Conservation (phyloP, 1,140 invertebrate genomes). For the Scaptomyza hsui region DNA sequence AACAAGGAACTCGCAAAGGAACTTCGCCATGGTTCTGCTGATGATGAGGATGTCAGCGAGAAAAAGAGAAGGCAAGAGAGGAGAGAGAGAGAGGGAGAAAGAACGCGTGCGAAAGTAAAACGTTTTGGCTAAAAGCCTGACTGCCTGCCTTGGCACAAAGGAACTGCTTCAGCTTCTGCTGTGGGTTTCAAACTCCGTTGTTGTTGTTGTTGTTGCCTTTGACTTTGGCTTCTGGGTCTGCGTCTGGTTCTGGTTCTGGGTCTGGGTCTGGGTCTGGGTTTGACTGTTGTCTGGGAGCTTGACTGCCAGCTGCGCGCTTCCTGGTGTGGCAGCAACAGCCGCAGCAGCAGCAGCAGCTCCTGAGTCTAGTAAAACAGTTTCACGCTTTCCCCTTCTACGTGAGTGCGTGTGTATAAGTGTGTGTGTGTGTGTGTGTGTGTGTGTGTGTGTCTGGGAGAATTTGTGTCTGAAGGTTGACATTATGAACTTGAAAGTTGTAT, state of each 20-base stretch:
- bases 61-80: neutral
- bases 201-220: neutral
- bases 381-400: slow-evolving; percentile 45
- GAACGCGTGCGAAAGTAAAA: slow-evolving; percentile 76
- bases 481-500: slow-evolving; percentile 82
- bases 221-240: slow-evolving; percentile 9
- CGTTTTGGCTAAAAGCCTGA: slow-evolving; percentile 44
- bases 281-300: slow-evolving; percentile 47
- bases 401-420: slow-evolving; percentile 9
- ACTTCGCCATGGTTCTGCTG: neutral
- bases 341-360: slow-evolving; percentile 2
- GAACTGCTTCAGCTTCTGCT: slow-evolving; percentile 49
- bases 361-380: slow-evolving; percentile 46
- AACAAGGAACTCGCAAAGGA: too few species aligned
- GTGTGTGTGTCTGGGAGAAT: slow-evolving; percentile 20
- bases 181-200: slow-evolving; percentile 24
- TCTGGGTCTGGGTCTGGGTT: slow-evolving; percentile 17
- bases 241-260: slow-evolving; percentile 9
- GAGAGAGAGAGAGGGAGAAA: neutral
- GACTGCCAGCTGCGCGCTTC: slow-evolving; percentile 41
- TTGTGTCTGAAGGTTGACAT: slow-evolving; percentile 76
- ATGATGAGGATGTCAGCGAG: neutral
- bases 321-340: slow-evolving; percentile 33
- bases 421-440: slow-evolving; percentile 8
- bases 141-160: slow-evolving; percentile 56